Evolutionary conservation across 2,797 vertebrate genomes (phyloP), one percentile per base, ranked within the genome.

Genomic region (Ctenosaura bakeri): DNA sequence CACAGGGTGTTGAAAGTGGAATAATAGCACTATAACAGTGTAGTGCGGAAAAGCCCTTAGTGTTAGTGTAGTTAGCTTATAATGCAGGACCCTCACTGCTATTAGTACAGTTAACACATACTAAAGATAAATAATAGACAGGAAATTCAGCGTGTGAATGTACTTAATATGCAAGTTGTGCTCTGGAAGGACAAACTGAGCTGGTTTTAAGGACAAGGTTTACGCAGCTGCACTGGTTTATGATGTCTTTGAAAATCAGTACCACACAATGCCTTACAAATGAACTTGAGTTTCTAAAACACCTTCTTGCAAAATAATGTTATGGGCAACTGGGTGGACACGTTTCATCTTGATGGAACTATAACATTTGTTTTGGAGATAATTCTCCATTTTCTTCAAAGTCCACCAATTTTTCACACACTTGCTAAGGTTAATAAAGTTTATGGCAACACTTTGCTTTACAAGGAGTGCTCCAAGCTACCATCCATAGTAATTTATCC

Each of bases 361-460:
- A 26, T 66, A 84, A 77, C 56, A 77, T 89, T 89, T 89, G 66
- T 82, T 89, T 89, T 77, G 71, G 24, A 84, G 42, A 77, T 77
- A 83, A 69, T 87, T 87, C 26, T 54, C 71, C 62, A 66, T 87
- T 90, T 83, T 87, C 79, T 90, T 90, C 85, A 87, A 46, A 77
- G 73, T 89, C 12, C 69, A 90, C 26, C 1, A 71, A 84, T 84
- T 87, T 74, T 62, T 91, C 71, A 86, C 59, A 14, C 38, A 66
- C 1, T 71, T 90, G 3, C 2, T 90, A n/a, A 77, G 1, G 0
- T 69, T 94, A 7, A 1, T 90, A 88, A 87, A 50, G 78, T 85
- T 91, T 89, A 87, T 89, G 90, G 77, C 78, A 89, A 83, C 50
- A 81, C 5, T 87, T 90, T 50, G 0, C 74, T 83, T 91, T 93